Percentiles rank a stretch among this genome's conserved stretches.
These are phyloP conservation scores for Eidolon helvum DNA, from an alignment of 2,113 vertebrate species.

Conservation along the genomic window DNA sequence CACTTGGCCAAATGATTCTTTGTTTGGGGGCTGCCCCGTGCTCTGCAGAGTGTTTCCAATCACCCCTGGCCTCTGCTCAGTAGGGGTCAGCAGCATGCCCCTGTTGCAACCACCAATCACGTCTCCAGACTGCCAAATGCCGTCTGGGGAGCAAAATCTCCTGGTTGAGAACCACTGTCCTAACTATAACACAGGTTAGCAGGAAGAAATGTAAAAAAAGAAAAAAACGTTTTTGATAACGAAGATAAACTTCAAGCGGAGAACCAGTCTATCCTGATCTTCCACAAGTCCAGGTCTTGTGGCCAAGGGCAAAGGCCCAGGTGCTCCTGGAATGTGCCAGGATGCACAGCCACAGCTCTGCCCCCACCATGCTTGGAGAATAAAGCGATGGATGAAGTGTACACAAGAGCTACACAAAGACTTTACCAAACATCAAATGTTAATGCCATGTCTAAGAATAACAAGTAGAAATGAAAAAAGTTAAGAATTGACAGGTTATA, in stretches of 20 bases:
- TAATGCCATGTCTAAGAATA: neutral
- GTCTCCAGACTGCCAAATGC: neutral
- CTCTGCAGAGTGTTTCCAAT: neutral
- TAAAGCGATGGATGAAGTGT: neutral
- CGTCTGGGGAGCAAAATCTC: neutral
- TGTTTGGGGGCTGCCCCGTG: neutral
- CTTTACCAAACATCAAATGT: neutral
- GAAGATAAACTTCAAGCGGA: neutral
- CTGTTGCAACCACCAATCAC: neutral
- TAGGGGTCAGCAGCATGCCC: neutral
- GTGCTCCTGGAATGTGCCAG: neutral
- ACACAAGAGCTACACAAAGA: neutral
- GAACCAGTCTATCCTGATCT: neutral
- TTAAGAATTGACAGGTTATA: neutral
- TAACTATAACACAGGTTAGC: neutral
- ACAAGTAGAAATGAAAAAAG: neutral
- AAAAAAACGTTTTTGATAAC: neutral
- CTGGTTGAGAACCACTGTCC: neutral
- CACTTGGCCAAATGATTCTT: neutral
- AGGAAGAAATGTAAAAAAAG: neutral
- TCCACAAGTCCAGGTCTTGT: neutral
- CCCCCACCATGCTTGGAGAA: neutral
- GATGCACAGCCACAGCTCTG: neutral
- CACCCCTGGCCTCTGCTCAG: neutral
- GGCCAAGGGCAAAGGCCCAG: neutral